phyloP scores from a whole-genome alignment of 1,140 invertebrate genomes.

The Agraylea sexmaculata region DNA sequence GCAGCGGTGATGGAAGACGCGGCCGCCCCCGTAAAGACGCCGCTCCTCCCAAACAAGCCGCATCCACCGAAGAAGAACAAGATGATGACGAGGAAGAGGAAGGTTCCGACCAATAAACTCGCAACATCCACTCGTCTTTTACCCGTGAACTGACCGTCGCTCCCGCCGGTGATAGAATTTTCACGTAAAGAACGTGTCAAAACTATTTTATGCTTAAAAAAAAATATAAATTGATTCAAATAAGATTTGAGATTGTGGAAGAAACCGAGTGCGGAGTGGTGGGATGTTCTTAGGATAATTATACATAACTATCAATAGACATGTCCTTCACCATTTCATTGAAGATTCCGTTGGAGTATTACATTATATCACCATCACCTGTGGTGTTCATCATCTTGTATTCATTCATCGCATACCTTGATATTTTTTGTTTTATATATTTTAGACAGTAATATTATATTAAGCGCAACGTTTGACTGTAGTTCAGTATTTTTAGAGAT shows the following conservation, averaged over 20 bases:
- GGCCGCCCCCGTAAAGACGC: slow-evolving; percentile 38
- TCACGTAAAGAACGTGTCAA: neutral
- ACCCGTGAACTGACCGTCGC: slow-evolving; percentile 4
- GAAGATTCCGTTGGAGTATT: slow-evolving; percentile 2
- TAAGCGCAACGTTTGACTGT: neutral
- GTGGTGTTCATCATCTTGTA: slow-evolving; percentile 12
- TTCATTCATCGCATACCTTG: slow-evolving; percentile 15
- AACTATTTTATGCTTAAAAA: neutral
- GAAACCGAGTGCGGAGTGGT: neutral
- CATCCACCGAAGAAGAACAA: slow-evolving; percentile 37
- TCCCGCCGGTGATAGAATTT: neutral
- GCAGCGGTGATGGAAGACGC: slow-evolving; percentile 32
- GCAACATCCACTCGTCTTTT: slow-evolving; percentile 1
- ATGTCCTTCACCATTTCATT: slow-evolving; percentile 16
- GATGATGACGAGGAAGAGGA: slow-evolving; percentile 40
- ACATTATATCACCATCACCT: slow-evolving; percentile 12
- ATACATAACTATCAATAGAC: slow-evolving; percentile 19
- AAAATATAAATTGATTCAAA: neutral
- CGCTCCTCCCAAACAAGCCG: slow-evolving; percentile 35
- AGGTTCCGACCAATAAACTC: slow-evolving; percentile 37
- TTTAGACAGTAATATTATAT: slow-evolving; percentile 8
- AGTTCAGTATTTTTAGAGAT: neutral
- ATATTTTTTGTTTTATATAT: slow-evolving; percentile 3
- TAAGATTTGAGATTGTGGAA: neutral
- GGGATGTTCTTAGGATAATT: slow-evolving; percentile 14